Percentiles rank a stretch among this genome's conserved stretches.
phyloP scores from a whole-genome alignment of 1,140 invertebrate species.

The Manduca sexta region DNA sequence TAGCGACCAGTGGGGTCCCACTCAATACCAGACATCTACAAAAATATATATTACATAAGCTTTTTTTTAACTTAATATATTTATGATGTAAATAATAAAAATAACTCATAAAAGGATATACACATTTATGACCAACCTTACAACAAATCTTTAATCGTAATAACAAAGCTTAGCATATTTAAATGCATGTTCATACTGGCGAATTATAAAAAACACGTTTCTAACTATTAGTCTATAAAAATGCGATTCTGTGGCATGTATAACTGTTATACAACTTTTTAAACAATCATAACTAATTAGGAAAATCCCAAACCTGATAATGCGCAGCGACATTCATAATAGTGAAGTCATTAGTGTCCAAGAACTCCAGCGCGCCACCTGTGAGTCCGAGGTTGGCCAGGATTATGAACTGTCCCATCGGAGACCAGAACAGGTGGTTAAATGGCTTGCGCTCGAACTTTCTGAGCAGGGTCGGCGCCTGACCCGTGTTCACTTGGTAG shows the following conservation, averaged over 20 bases:
- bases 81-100: too few species aligned
- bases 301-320: slow-evolving; percentile 79
- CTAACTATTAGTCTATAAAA: too few species aligned
- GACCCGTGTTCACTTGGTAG: slow-evolving; percentile 92
- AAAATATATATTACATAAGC: slow-evolving; percentile 9
- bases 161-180: too few species aligned
- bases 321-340: slow-evolving; percentile 95
- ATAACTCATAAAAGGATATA: too few species aligned
- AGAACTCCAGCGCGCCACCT: slow-evolving; percentile 94
- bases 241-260: too few species aligned
- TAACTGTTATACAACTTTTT: too few species aligned
- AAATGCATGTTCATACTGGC: too few species aligned
- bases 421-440: slow-evolving; percentile 98
- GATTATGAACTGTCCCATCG: slow-evolving; percentile 95
- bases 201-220: too few species aligned
- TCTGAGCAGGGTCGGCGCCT: slow-evolving; percentile 89
- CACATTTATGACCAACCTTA: too few species aligned
- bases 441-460: slow-evolving; percentile 93
- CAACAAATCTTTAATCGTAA: too few species aligned
- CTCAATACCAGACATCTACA: slow-evolving; percentile 93
- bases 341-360: slow-evolving; percentile 95
- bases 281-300: too few species aligned
- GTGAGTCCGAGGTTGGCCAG: slow-evolving; percentile 88
- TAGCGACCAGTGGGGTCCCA: slow-evolving; percentile 99
- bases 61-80: too few species aligned